Evolutionary conservation across 2,888 invertebrate genomes (phyloP).

Genomic region (Apomyelois bistriatella): DNA sequence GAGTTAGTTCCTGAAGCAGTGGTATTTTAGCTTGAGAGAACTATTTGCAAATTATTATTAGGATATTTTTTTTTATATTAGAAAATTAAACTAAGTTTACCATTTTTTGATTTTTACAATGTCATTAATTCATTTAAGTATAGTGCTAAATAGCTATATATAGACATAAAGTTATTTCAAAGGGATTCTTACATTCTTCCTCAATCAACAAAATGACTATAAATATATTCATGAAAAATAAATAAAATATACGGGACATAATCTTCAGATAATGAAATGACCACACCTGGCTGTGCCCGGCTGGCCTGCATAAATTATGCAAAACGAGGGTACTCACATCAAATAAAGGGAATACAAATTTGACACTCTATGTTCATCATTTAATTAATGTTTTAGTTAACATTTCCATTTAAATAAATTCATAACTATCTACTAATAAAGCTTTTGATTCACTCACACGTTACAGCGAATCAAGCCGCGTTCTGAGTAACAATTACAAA

Average conservation of each 20-base stretch:
- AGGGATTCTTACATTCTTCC: not conserved
- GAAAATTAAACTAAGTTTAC: too few relatives aligned
- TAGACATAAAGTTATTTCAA: not conserved
- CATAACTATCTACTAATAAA: not conserved
- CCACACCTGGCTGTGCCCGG: constrained; percentile 22
- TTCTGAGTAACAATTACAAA: too few relatives aligned
- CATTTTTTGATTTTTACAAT: too few relatives aligned
- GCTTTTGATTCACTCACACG: too few relatives aligned
- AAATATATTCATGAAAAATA: constrained; percentile 2
- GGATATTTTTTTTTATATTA: too few relatives aligned
- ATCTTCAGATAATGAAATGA: constrained; percentile 15
- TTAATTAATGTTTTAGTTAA: not conserved
- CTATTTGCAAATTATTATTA: not conserved
- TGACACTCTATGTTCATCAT: not conserved
- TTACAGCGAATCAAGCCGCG: too few relatives aligned
- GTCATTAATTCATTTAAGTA: too few relatives aligned
- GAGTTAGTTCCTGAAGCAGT: not conserved
- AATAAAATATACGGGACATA: constrained; percentile 1
- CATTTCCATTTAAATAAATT: not conserved
- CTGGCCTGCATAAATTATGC: constrained; percentile 36
- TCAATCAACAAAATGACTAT: not conserved
- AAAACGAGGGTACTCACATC: constrained; percentile 26
- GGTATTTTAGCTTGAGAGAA: not conserved
- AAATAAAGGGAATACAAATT: constrained; percentile 22
- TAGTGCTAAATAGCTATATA: too few relatives aligned